These are phyloP conservation scores for Dysidea cf. avara DNA, from an alignment of 37 sponge, comb jelly and placozoan species.

Conservation along the genomic window DNA sequence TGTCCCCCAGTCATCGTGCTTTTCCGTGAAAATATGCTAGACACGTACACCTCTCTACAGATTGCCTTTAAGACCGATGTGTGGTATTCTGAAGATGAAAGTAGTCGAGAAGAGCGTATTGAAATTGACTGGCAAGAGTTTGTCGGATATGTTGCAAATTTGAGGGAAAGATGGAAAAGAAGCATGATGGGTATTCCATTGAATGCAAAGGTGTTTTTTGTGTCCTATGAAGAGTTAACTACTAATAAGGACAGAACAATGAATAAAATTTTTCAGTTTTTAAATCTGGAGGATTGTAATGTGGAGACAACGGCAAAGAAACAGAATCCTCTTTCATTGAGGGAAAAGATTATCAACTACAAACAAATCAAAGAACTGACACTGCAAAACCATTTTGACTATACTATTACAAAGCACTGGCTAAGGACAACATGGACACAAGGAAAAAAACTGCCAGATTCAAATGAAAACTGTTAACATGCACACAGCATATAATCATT, in stretches of 20 bases:
- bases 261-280: slow-evolving; percentile 2
- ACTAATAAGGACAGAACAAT: not conserved
- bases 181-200: not conserved
- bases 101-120: not conserved
- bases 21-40: slow-evolving; percentile 29
- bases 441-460: too few species aligned
- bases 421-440: too few species aligned
- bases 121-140: slow-evolving; percentile 34
- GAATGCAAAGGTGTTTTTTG: not conserved
- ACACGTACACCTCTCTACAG: slow-evolving; percentile 29
- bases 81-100: slow-evolving; percentile 17
- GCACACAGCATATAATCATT: too few species aligned
- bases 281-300: not conserved
- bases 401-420: not conserved
- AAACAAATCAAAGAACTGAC: slow-evolving; percentile 2
- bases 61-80: slow-evolving; percentile 20
- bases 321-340: slow-evolving; percentile 13
- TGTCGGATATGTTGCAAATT: not conserved
- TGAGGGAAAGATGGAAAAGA: not conserved
- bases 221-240: slow-evolving; percentile 10
- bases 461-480: too few species aligned
- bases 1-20: slow-evolving; percentile 33
- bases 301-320: not conserved
- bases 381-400: not conserved
- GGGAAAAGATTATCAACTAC: slow-evolving; percentile 15